A percentile compares a stretch with the other conserved stretches of the same genome.
These are phyloP conservation scores for Manduca sexta DNA, from an alignment of 1,140 invertebrate genomes.

Conservation along the genomic window DNA sequence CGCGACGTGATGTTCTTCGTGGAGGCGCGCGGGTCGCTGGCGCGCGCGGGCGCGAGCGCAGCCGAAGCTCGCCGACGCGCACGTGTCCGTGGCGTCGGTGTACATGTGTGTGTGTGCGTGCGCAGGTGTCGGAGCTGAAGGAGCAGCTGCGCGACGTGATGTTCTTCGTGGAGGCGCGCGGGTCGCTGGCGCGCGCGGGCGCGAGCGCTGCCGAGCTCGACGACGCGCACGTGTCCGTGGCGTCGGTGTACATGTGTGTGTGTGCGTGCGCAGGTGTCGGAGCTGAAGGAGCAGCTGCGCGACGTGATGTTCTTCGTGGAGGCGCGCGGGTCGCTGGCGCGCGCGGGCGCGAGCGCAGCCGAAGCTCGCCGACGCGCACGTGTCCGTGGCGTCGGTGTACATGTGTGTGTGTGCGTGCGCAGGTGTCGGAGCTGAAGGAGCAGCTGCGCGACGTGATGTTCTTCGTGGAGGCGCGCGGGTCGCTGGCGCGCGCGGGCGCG, in stretches of 20 bases:
- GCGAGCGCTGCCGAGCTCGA: slow-evolving; percentile 34
- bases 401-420: slow-evolving; percentile 69
- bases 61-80: too few species aligned
- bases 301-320: too few species aligned
- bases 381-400: background rate
- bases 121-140: slow-evolving; percentile 86
- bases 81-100: background rate
- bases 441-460: slow-evolving; percentile 97
- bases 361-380: too few species aligned
- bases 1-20: too few species aligned
- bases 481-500: slow-evolving; percentile 30
- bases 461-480: slow-evolving; percentile 87
- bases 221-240: slow-evolving; percentile 34
- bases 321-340: too few species aligned
- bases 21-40: too few species aligned
- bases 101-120: slow-evolving; percentile 50
- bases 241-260: slow-evolving; percentile 25
- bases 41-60: too few species aligned
- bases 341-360: too few species aligned
- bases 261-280: too few species aligned
- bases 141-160: slow-evolving; percentile 96
- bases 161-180: slow-evolving; percentile 93
- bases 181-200: slow-evolving; percentile 30
- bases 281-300: too few species aligned
- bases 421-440: slow-evolving; percentile 89